Evolutionary conservation across 2,888 invertebrate genomes (phyloP), one percentile per base, ranked within the genome.

Genomic region (Bombylius major): DNA sequence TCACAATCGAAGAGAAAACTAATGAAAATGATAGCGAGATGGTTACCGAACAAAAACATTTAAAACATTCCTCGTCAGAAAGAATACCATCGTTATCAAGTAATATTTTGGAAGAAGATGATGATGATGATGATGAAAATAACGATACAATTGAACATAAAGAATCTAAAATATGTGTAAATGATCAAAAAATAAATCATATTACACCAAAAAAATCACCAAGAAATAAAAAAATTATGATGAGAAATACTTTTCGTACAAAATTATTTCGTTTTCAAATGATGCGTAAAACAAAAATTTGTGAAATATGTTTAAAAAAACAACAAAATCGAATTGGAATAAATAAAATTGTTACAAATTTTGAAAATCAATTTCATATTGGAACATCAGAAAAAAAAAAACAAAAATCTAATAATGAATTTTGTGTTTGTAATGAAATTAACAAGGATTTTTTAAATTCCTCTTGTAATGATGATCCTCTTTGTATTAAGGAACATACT

Each of bases 401-500:
- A 42, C 39, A 42, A 11, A 4, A 42, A 42, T 11, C 39, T 7
- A 67, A 23, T 23, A 23, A 67, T 14, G 68, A 70, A 8, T 72
- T 72, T 59, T 73, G 73, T 55, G 65, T 59, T 23, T 73, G 73
- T 57, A 65, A 67, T 47, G 42, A 45, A 31, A 58, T 60, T 42
- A 53, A 31, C 1, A 55, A 53, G 56, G 59, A 50, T 5, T 54
- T 53, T 45, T 59, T 58, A 5, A 66, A 63, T 11, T 61, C 63
- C 3, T 64, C 65, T 8, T 61, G 59, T 60, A 64, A 64, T 32
- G 65, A 66, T 14, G 72, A 71, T 62, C 63, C 67, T 53, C 65
- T 71, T 49, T 69, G 68, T 56, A 65, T 70, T 46, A 71, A 70
- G 65, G 71, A 72, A 58, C 74, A 72, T 62, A 70, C 67, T 63